Base-by-base conservation (phyloP, 1,140 invertebrate genomes). In the Caenorhabditis brenneri region DNA sequence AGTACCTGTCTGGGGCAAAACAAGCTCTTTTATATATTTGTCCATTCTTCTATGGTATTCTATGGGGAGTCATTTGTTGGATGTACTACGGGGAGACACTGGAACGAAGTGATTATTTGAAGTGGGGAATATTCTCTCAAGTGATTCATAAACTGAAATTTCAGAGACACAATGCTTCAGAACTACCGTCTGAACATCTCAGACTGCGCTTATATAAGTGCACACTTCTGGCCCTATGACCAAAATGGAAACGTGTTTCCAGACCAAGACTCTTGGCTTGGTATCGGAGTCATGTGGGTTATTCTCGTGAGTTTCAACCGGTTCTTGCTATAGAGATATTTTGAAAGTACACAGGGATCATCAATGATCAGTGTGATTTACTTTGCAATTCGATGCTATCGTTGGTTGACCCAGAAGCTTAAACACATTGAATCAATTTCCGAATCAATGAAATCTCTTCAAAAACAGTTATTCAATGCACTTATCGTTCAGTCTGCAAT, bases 61-160 rank as follows among this genome's bases (percentile, higher is more conserved):
- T 65, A 19, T 65, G 58, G 58, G 58, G 58, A 19, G 31, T 65
- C 16, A 65, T 65, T 36, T 65, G 58, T n/a, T 65, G 58, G 58
- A 19, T 65, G 15, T 65, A 65, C 31, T 65, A 65, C 7, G 58
- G 58, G 3, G 58, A 65, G 31, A 65, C 58, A n/a, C 29, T 31
- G 10, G 58, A 65, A 19, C 33, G 58, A 19, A 65, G 29, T 2
- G 31, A 65, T 1, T 65, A 65, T 36, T 65, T 65, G 31, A 65
- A 31, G 58, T 65, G 7, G 12, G 16, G 19, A 33, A 16, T 31
- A 60, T 55, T 6, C 9, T 27, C 27, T 3, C 27, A 27, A 7
- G 27, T 55, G 19, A 10, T 24, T 55, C 22, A 55, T 27, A 9
- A 16, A n/a, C 4, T 0, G 9, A 16, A 1, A 16, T 33, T 36